Percentiles rank a stretch among this genome's conserved stretches.
Evolutionary conservation across 2,888 invertebrate species (phyloP).

Genomic region (Apoda limacodes): DNA sequence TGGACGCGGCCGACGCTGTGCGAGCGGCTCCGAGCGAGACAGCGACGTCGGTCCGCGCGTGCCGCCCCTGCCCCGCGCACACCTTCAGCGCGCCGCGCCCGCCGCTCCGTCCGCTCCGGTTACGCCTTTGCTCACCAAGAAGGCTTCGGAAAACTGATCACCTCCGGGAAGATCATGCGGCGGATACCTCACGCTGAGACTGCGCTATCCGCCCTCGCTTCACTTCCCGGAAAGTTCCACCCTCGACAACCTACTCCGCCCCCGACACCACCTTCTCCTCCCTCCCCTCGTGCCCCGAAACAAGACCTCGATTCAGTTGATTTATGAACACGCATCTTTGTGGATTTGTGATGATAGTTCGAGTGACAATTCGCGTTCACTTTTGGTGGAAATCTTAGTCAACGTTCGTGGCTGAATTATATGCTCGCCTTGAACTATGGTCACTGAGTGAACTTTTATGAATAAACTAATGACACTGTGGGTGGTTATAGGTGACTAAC

Average conservation of each 20-base stretch:
- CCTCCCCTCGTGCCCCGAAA: conserved; percentile 72
- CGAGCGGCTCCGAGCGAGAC: conserved; percentile 88
- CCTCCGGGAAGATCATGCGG: conserved; percentile 94
- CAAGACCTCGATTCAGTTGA: conserved; percentile 81
- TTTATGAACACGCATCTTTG: conserved; percentile 68
- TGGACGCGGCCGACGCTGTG: conserved; percentile 92
- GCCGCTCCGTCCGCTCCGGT: conserved; percentile 94
- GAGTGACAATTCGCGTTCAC: no score
- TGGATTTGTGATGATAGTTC: no score
- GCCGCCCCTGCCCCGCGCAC: conserved; percentile 86
- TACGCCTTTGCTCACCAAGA: conserved; percentile 98
- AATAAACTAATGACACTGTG: no score
- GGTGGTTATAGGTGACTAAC: no score
- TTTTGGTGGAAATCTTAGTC: no score
- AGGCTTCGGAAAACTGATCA: conserved; percentile 97
- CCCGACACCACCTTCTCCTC: conserved; percentile 27
- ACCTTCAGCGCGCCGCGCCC: conserved; percentile 87
- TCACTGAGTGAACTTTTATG: no score
- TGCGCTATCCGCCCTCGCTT: conserved; percentile 72
- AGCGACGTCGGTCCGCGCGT: conserved; percentile 75
- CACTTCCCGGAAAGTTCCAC: conserved; percentile 70
- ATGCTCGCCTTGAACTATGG: no score
- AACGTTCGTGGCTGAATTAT: no score
- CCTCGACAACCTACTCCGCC: conserved; percentile 83
- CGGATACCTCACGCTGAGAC: conserved; percentile 84